Base-by-base conservation (phyloP, 2,797 vertebrate genomes). In the Artibeus jamaicensis region DNA sequence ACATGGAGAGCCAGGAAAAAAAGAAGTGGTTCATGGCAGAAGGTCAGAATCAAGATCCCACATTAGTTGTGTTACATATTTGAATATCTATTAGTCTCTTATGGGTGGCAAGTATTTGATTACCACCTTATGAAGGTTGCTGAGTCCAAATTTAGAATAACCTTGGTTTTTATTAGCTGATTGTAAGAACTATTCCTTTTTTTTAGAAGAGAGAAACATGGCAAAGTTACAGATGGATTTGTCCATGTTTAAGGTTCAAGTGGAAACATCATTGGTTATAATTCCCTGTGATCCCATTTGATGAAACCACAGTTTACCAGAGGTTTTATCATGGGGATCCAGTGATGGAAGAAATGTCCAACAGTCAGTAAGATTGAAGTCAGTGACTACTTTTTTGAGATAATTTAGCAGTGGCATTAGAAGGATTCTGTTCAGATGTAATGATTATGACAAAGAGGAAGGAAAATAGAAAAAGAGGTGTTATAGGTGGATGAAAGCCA, bases 141-240 rank as follows among this genome's bases (percentile, higher is more conserved):
- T 86, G 91, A 89, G 22, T 79, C 68, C 59, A 91, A 95, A 90
- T 48, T 71, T 83, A 57, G 57, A 89, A 55, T 95, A 86, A 89
- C 24, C 11, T 65, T 86, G 16, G 9, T 55, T 83, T 44, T 93
- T 68, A 55, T 77, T 55, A 44, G 19, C 46, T 85, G 26, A 62
- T 46, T 73, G 0, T 46, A 89, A 70, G 83, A 86, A 37, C 24
- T 44, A 2, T 5, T 79, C 15, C 24, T 92, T 50, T 71, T 71
- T 86, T 42, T 71, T 50, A 21, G 44, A 65, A 87, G 46, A 73
- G 1, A 70, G 10, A n/a, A 2, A 77, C 4, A 55, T 4, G 32
- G 4, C 34, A 93, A 93, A 73, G 19, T 70, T 53, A 70, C 1
- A 53, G 9, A 14, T 50, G 37, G 15, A 70, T 65, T 90, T 81